Conservation (phyloP, 2,113 vertebrate genomes). For the Bufo gargarizans region DNA sequence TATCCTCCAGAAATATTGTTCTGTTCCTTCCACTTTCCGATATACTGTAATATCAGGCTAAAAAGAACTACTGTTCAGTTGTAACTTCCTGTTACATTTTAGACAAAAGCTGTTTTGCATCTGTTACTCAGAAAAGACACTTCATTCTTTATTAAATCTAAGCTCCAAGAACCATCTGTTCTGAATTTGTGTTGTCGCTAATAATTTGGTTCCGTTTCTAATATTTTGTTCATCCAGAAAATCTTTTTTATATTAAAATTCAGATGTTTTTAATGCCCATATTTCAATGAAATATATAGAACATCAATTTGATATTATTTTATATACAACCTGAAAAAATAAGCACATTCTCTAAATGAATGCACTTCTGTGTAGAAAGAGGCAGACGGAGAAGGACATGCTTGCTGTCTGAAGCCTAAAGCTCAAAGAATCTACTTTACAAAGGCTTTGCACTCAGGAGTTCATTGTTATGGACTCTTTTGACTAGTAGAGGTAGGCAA, state of each 20-base stretch:
- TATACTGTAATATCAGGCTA: background rate
- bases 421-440: conserved; percentile 2
- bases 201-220: conserved; percentile 19
- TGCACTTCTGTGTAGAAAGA: background rate
- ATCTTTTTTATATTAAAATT: background rate
- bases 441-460: conserved; percentile 11
- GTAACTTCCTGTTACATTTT: conserved; percentile 27
- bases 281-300: background rate
- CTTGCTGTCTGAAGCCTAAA: background rate
- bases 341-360: background rate
- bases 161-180: conserved; percentile 24
- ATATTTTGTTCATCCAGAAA: conserved; percentile 20
- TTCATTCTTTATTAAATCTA: conserved; percentile 29
- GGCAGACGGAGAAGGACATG: background rate
- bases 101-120: conserved; percentile 25
- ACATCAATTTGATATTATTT: background rate
- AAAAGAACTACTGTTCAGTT: conserved; percentile 1
- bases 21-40: background rate
- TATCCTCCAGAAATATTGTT: background rate
- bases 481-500: background rate
- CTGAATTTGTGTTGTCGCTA: conserved; percentile 18
- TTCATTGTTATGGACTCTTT: background rate
- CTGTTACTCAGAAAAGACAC: conserved; percentile 22
- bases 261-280: background rate
- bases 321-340: background rate